Percentiles rank a stretch among this genome's conserved stretches.
These are phyloP conservation scores for Lethenteron reissneri DNA, from an alignment of 2,113 vertebrate species.

Conservation along the genomic window DNA sequence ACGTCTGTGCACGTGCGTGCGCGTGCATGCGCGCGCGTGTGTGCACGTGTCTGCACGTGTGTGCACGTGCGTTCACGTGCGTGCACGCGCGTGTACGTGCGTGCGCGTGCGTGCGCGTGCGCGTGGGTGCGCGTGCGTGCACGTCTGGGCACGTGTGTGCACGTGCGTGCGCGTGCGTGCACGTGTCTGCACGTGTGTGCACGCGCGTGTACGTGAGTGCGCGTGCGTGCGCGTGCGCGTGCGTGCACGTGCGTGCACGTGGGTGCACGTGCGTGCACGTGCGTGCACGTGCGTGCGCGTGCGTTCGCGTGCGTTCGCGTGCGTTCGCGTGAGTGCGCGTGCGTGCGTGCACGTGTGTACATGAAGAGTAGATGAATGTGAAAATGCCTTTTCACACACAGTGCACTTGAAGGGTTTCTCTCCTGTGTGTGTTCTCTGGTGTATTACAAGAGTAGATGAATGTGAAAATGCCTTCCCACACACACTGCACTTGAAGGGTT, in stretches of 20 bases:
- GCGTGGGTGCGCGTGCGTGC: background rate
- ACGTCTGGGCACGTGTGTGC: background rate
- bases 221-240: background rate
- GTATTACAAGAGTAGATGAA: no score
- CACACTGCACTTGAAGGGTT: no score
- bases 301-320: background rate
- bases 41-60: background rate
- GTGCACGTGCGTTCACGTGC: background rate
- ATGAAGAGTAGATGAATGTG: no score
- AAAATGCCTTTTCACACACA: no score
- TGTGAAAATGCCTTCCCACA: no score
- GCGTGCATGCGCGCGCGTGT: background rate
- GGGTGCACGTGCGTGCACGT: no score
- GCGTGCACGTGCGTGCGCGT: background rate
- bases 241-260: background rate
- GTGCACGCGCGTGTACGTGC: background rate
- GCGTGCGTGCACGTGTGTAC: no score
- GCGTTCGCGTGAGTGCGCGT: background rate
- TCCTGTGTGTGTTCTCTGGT: no score
- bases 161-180: background rate
- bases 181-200: background rate
- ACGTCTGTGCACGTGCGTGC: background rate
- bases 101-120: background rate
- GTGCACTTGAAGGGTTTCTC: no score
- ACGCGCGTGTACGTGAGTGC: background rate